These are phyloP conservation scores for Graphium colonna DNA, from an alignment of 2,888 invertebrate genomes.

Conservation along the genomic window DNA sequence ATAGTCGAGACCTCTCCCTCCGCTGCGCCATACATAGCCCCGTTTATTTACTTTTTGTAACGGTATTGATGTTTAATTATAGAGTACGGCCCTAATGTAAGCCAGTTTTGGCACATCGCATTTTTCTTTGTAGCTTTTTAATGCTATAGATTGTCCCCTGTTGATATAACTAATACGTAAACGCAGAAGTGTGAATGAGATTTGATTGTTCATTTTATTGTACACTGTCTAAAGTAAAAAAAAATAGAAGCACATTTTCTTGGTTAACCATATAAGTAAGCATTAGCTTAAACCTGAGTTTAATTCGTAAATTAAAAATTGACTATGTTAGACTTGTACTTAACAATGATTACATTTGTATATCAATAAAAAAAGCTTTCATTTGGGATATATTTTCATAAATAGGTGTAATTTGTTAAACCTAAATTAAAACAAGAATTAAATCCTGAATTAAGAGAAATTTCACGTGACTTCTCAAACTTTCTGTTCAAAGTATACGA, in stretches of 20 bases:
- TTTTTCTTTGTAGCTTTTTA: slow-evolving; percentile 63
- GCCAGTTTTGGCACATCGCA: slow-evolving; percentile 65
- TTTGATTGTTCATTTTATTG: background rate
- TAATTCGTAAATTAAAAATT: too few species aligned
- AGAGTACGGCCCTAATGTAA: slow-evolving; percentile 68
- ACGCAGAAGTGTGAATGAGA: background rate
- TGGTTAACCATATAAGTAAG: too few species aligned
- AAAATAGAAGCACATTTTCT: too few species aligned
- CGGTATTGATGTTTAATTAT: slow-evolving; percentile 80
- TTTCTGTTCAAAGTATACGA: too few species aligned
- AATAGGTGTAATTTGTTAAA: too few species aligned
- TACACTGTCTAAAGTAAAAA: background rate
- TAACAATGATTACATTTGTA: too few species aligned
- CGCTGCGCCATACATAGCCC: slow-evolving; percentile 67
- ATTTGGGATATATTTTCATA: too few species aligned
- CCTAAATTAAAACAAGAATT: background rate
- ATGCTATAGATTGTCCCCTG: slow-evolving; percentile 38
- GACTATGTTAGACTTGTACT: too few species aligned
- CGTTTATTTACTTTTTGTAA: slow-evolving; percentile 80
- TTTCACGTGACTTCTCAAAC: too few species aligned
- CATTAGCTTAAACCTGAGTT: too few species aligned
- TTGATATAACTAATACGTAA: slow-evolving; percentile 21
- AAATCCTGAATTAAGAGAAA: too few species aligned
- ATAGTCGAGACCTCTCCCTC: slow-evolving; percentile 79
- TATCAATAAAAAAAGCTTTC: too few species aligned